phyloP scores from a whole-genome alignment of 2,113 vertebrate genomes.

The Phainopepla nitens region DNA sequence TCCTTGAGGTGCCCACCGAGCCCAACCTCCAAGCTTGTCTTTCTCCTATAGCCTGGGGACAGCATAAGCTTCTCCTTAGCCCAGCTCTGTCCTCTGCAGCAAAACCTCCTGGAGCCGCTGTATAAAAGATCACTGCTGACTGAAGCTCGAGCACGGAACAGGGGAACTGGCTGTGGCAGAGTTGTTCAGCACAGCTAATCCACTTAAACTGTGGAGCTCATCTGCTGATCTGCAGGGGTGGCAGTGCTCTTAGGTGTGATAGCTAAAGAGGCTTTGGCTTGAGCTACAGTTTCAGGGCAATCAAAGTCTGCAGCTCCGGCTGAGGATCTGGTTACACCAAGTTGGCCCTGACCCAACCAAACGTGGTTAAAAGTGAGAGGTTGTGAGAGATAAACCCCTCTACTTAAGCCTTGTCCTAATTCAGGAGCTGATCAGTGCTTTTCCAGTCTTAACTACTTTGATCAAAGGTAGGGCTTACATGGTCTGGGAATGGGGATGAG shows the following conservation, averaged over 20 bases:
- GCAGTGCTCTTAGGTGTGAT: background rate
- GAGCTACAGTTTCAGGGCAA: background rate
- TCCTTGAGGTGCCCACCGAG: rapidly evolving
- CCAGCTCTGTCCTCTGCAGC: background rate
- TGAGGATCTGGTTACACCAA: background rate
- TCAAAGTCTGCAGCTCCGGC: background rate
- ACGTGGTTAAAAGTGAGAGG: background rate
- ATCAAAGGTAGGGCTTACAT: background rate
- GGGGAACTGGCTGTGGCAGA: background rate
- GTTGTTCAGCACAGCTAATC: slow-evolving; percentile 14
- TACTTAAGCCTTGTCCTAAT: background rate
- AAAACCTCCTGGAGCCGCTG: background rate
- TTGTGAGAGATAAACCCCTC: background rate
- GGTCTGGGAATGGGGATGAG: background rate
- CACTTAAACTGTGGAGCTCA: slow-evolving; percentile 4
- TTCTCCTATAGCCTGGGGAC: background rate
- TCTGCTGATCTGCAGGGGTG: background rate
- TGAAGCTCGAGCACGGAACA: background rate
- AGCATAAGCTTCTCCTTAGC: background rate
- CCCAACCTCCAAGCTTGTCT: background rate
- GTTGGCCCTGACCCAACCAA: background rate
- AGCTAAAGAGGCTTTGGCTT: slow-evolving; percentile 38
- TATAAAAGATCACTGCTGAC: background rate
- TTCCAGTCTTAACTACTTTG: background rate
- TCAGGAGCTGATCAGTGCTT: background rate